Base-by-base conservation (phyloP, 2,888 invertebrate genomes). In the Caradrina clavipalpis region DNA sequence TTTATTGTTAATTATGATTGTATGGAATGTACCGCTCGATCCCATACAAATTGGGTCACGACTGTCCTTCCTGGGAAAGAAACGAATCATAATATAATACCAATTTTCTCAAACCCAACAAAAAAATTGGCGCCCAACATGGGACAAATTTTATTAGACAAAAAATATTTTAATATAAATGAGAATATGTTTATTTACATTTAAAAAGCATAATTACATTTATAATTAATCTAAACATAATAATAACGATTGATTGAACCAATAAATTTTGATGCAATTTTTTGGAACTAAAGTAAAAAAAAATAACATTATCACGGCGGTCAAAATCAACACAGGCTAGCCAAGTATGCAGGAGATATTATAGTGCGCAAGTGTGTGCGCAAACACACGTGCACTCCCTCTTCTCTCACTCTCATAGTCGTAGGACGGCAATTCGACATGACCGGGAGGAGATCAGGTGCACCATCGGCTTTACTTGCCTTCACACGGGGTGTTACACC, bases 41-140 rank as follows among this genome's bases (percentile, higher is more conserved):
- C 63, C 35, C 50, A 58, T 55, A 66, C 21, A 17, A 17, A 54
- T 63, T 56, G 56, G 35, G 45, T 80, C 51, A 74, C 66, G 72
- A 64, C 50, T 73, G 67, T 54, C 64, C 83, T 13, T 84, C 83
- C 84, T 84, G 80, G 19, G 72, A 66, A 81, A 68, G 71, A 78
- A 71, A 63, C 11, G 21, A 17, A 19, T 53, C 19, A 42, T 56
- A 15, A 54, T 39, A 13, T 58, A 15, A 4, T 5, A 5, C 2
- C 39, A 39, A 35, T 35, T 35, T 39, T 45, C 62, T 50, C 47
- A 71, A 58, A 39, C 45, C 4, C 55, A 50, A 0, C 50, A 66
- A 54, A 55, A n/a, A 15, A 39, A 7, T n/a, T 79, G 76, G 73
- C 78, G 55, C 78, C 80, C 80, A 80, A 19, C 76, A 45, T 50